Evolutionary conservation across 2,113 vertebrate genomes (phyloP).

Genomic region (Takifugu flavidus): DNA sequence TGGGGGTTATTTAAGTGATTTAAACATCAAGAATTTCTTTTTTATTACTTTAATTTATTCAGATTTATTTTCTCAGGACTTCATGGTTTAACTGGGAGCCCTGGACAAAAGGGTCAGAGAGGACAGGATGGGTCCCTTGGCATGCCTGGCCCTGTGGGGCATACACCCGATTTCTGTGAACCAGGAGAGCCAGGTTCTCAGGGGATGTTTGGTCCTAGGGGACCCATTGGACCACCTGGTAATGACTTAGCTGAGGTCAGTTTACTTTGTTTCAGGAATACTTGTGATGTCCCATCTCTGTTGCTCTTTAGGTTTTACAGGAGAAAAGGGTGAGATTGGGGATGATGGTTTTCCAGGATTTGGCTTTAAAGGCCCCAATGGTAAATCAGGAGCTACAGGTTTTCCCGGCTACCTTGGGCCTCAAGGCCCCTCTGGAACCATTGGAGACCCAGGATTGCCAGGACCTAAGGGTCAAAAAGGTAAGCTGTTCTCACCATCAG

Average conservation of each 20-base stretch:
- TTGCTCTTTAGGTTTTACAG: conserved; percentile 49
- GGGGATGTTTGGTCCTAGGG: conserved; percentile 42
- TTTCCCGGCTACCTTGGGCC: conserved; percentile 49
- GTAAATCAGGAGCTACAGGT: conserved; percentile 60
- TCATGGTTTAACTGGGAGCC: conserved; percentile 34
- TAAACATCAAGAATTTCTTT: background rate
- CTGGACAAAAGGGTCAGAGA: conserved; percentile 43
- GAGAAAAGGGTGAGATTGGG: conserved; percentile 61
- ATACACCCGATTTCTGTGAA: conserved; percentile 18
- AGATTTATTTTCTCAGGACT: conserved; percentile 23
- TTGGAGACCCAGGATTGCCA: conserved; percentile 50
- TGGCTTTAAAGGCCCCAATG: conserved; percentile 55
- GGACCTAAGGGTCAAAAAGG: conserved; percentile 58
- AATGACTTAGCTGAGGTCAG: background rate
- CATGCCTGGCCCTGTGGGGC: conserved; percentile 30
- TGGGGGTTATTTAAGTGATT: background rate
- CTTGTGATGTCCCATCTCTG: background rate
- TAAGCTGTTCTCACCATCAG: conserved; percentile 12
- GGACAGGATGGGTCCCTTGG: conserved; percentile 51
- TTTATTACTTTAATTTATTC: background rate
- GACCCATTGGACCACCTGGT: conserved; percentile 62
- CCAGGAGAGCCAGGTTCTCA: conserved; percentile 30
- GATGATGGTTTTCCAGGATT: conserved; percentile 29
- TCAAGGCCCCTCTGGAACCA: conserved; percentile 50
- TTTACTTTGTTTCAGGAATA: too few species aligned